phyloP scores from a whole-genome alignment of 2,797 vertebrate genomes.

The Sebastes trivittatus region DNA sequence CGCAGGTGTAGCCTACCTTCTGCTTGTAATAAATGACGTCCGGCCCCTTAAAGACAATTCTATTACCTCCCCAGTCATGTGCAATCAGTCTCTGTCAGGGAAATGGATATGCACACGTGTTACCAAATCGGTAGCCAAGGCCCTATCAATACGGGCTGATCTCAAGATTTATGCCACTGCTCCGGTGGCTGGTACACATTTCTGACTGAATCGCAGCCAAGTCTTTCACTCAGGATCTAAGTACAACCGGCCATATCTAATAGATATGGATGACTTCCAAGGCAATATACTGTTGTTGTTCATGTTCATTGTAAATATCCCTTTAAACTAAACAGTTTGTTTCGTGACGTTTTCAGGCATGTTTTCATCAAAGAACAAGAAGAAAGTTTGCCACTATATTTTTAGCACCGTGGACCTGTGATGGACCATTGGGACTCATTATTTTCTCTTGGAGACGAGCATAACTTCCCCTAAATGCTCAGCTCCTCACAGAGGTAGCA shows the following conservation, averaged over 20 bases:
- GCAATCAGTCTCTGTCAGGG: constrained; percentile 84
- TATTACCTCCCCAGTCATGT: constrained; percentile 82
- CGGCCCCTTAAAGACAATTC: constrained; percentile 85
- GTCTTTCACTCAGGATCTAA: constrained; percentile 44
- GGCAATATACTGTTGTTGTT: constrained; percentile 14
- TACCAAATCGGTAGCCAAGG: constrained; percentile 82
- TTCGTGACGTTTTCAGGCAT: constrained; percentile 29
- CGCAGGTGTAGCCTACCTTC: constrained; percentile 76
- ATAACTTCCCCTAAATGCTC: constrained; percentile 63
- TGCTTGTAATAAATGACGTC: constrained; percentile 84
- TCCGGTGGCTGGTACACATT: constrained; percentile 65
- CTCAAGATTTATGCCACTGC: constrained; percentile 78
- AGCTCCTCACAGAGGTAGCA: constrained; percentile 56
- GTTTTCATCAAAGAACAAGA: constrained; percentile 33
- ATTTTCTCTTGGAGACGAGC: constrained; percentile 63
- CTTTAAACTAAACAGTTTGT: constrained; percentile 22
- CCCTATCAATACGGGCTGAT: constrained; percentile 83
- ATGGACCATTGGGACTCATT: constrained; percentile 67
- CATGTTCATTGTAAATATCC: constrained; percentile 20
- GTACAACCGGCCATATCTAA: constrained; percentile 29
- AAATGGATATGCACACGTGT: constrained; percentile 84
- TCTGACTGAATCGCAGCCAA: constrained; percentile 59
- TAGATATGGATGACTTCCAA: constrained; percentile 36
- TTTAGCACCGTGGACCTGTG: constrained; percentile 52
- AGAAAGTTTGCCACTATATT: constrained; percentile 43